These are phyloP conservation scores for Dicycla oo DNA, from an alignment of 2,888 invertebrate genomes.

Conservation along the genomic window DNA sequence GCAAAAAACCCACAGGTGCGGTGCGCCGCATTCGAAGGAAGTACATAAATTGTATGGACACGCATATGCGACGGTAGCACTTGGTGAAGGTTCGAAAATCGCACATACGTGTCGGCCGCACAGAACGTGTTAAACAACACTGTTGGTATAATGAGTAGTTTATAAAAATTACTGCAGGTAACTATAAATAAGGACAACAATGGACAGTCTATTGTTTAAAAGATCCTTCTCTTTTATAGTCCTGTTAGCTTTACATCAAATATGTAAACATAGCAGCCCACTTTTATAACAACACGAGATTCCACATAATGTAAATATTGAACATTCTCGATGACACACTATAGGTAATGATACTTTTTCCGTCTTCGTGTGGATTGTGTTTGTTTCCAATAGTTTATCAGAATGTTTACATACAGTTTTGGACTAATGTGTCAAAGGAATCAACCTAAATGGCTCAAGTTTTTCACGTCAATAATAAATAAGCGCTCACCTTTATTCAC, in stretches of 20 bases:
- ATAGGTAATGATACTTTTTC: not conserved
- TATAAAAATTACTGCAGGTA: not conserved
- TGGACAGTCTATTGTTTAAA: not conserved
- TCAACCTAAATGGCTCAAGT: slow-evolving; percentile 7
- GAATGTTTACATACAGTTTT: slow-evolving; percentile 48
- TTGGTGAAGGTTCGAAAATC: too few relatives aligned
- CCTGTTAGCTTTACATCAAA: slow-evolving; percentile 1
- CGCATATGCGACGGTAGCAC: too few relatives aligned
- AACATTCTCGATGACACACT: slow-evolving; percentile 23
- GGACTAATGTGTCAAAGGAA: slow-evolving; percentile 9
- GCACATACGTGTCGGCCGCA: too few relatives aligned
- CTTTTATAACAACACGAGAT: slow-evolving; percentile 37
- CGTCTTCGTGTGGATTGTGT: not conserved
- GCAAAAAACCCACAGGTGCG: too few relatives aligned
- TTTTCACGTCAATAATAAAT: slow-evolving; percentile 9
- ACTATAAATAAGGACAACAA: not conserved
- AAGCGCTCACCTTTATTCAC: slow-evolving; percentile 43
- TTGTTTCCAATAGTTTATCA: slow-evolving; percentile 29
- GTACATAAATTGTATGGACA: too few relatives aligned
- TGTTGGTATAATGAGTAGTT: not conserved
- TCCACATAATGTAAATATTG: slow-evolving; percentile 35
- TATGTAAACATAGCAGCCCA: slow-evolving; percentile 21
- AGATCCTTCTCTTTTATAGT: not conserved
- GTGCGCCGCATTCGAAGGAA: too few relatives aligned
- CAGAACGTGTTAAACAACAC: not conserved